Evolutionary conservation across 2,888 invertebrate genomes (phyloP), one percentile per base, ranked within the genome.

Genomic region (Xiphydria camelus): DNA sequence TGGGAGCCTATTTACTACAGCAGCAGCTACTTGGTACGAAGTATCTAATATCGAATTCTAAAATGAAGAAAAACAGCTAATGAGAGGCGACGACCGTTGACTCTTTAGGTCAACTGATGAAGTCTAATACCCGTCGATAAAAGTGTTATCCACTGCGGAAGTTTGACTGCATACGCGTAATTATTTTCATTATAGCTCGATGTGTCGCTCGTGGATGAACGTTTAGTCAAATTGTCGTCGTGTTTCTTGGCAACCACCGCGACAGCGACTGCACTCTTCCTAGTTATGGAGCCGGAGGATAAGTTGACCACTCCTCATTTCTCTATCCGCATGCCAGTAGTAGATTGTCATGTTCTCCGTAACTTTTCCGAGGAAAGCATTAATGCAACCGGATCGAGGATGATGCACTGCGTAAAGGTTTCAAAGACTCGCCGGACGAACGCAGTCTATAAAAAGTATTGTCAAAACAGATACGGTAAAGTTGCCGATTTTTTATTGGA

Each of bases 21-120:
- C 19, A 64, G 62, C 3, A 44, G 55, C 21, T 70, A 70, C 6
- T 38, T 64, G 58, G 70, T 70, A 52, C 33, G 39, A 1, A 22
- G 2, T 39, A 4, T 31, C 20, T 23, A 15, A 38, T 19, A 4
- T 34, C 18, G 15, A 18, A 17, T 12, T 29, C 12, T 20, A 15
- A 7, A 33, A 33, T 4, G 12, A 33, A 5, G 3, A 6, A 18
- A 17, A 33, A n/a, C 1, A 4, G 0, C 14, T 6, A n/a, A 33
- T 17, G 17, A n/a, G n/a, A n/a, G n/a, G n/a, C n/a, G n/a, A n/a
- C n/a, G n/a, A n/a, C n/a, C n/a, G n/a, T n/a, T n/a, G n/a, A n/a
- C n/a, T n/a, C n/a, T n/a, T n/a, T n/a, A n/a, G n/a, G n/a, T n/a
- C n/a, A n/a, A n/a, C n/a, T n/a, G n/a, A n/a, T n/a, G n/a, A n/a